A percentile compares a stretch with the other conserved stretches of the same genome.
Conservation (phyloP, 2,888 invertebrate species). For the Torymus texanus region DNA sequence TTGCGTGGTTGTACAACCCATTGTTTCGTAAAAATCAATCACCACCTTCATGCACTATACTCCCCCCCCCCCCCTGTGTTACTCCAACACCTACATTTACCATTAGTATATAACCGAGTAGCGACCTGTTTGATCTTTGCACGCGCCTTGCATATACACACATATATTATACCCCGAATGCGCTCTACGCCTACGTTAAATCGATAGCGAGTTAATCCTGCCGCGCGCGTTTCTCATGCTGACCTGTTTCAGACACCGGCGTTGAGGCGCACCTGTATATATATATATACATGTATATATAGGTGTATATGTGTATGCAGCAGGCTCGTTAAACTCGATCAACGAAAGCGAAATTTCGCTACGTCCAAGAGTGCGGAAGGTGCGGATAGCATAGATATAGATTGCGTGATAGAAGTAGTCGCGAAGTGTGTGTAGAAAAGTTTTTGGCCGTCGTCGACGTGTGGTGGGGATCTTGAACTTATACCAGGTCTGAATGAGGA, state of each 20-base stretch:
- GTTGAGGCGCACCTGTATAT: background rate
- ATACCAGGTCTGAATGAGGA: background rate
- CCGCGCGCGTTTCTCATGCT: constrained; percentile 43
- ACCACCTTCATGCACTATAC: too few species aligned
- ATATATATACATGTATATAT: background rate
- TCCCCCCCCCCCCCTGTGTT: too few species aligned
- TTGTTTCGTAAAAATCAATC: too few species aligned
- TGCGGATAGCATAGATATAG: too few species aligned
- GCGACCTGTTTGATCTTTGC: constrained; percentile 41
- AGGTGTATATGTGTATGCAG: background rate
- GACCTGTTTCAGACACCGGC: constrained; percentile 26
- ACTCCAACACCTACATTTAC: too few species aligned
- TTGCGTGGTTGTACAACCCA: too few species aligned
- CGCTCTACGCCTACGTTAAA: constrained; percentile 31
- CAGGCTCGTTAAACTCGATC: constrained; percentile 44
- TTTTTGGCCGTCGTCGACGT: constrained; percentile 3
- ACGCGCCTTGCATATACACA: background rate
- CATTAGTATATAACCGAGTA: background rate
- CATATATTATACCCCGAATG: too few species aligned
- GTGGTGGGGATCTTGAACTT: constrained; percentile 44
- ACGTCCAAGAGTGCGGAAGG: background rate
- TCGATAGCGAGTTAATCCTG: constrained; percentile 52
- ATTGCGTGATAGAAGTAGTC: background rate
- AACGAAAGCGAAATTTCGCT: constrained; percentile 49
- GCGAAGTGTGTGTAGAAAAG: constrained; percentile 23